Evolutionary conservation across 1,140 invertebrate species (phyloP), one percentile per base, ranked within the genome.

Genomic region (Meloidogyne floridensis): DNA sequence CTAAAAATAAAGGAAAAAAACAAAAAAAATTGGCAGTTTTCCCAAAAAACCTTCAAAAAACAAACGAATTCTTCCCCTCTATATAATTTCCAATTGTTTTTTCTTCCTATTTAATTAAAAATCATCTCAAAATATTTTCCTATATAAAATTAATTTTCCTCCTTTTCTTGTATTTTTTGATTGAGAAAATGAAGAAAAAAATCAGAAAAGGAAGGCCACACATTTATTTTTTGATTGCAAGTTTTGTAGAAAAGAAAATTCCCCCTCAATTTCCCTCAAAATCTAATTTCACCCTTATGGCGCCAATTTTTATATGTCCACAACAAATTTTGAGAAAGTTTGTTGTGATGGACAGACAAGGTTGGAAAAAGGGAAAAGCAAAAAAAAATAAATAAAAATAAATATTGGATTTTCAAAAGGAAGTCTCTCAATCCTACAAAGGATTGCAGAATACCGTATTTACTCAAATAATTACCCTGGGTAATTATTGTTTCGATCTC

Each of bases 311-410:
- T 15, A 59, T 32, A 8, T 15, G 3, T 71, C 42, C 18, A 42
- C 32, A 42, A 71, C 3, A 47, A 15, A 15, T 13, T 59, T 65
- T 65, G 59, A 71, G 2, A 47, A 15, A 15, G 11, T 59, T 65
- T 65, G 59, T n/a, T 65, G 59, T 32, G 2, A 32, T 32, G 32
- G 32, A 65, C n/a, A 15, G 59, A 65, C 59, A 65, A 65, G 59
- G 77, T 18, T 15, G 10, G 10, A 69, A 51, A 51, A 8, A 43
- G 20, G 11, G 11, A 8, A 8, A 69, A 6, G 8, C n/a, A 78
- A 79, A 79, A 20, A 51, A 4, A 70, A 43, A 47, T 13, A 13
- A 72, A 51, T 11, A 72, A 79, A 72, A 51, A 71, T 65, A 65
- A 65, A 65, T 65, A 65, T 65, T 65, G 15, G 59, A 15, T 65